Conservation (phyloP, 2,888 invertebrate species). For the Callinectes sapidus region DNA sequence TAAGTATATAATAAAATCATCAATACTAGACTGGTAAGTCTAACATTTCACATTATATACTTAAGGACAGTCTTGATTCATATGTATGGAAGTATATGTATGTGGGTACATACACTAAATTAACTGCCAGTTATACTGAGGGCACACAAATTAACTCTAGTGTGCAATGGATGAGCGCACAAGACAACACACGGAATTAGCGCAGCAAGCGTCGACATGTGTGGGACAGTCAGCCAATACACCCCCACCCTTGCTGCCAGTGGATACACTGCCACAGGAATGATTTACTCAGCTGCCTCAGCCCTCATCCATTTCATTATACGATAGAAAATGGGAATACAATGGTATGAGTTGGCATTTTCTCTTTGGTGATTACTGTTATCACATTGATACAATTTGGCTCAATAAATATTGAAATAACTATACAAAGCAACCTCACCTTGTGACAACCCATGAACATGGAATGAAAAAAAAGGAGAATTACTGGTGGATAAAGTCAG, state of each 20-base stretch:
- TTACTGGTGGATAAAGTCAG: neutral
- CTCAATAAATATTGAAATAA: neutral
- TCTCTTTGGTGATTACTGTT: slow-evolving; percentile 51
- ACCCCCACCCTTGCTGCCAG: neutral
- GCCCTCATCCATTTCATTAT: slow-evolving; percentile 19
- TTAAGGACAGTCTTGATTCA: neutral
- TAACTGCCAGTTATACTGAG: slow-evolving; percentile 10
- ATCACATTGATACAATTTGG: slow-evolving; percentile 44
- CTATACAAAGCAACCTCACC: slow-evolving; percentile 11
- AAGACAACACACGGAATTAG: neutral
- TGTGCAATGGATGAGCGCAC: slow-evolving; percentile 13
- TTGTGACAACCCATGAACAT: slow-evolving; percentile 4
- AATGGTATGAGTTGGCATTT: slow-evolving; percentile 23
- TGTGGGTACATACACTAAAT: slow-evolving; percentile 34
- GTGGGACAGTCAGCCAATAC: neutral
- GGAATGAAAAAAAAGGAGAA: slow-evolving; percentile 29
- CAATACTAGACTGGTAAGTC: slow-evolving; percentile 39
- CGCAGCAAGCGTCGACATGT: neutral
- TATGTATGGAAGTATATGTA: slow-evolving; percentile 25
- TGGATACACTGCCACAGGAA: neutral
- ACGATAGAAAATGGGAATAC: slow-evolving; percentile 23
- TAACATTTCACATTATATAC: slow-evolving; percentile 31
- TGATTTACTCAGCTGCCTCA: slow-evolving; percentile 1
- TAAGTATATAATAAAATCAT: slow-evolving; percentile 14
- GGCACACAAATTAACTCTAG: slow-evolving; percentile 35